A percentile compares a stretch with the other conserved stretches of the same genome.
Conservation (phyloP, 2,888 invertebrate species). For the Metacarcinus magister region DNA sequence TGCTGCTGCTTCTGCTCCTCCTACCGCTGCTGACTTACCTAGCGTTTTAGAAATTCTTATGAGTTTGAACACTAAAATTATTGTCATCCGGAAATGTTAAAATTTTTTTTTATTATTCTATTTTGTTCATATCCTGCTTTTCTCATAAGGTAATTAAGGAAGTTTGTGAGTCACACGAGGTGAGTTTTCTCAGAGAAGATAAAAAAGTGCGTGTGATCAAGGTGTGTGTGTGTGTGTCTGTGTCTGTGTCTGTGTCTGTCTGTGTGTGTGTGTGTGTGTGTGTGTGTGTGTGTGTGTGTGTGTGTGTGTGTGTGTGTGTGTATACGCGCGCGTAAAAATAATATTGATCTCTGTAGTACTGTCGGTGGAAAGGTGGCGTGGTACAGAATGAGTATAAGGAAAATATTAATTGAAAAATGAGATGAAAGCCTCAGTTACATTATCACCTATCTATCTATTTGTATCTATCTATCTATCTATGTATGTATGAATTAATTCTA, state of each 20-base stretch:
- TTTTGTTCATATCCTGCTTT: neutral
- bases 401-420: neutral
- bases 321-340: neutral
- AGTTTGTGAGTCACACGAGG: neutral
- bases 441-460: neutral
- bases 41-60: conserved; percentile 58
- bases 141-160: neutral
- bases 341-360: neutral
- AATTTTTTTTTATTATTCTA: neutral
- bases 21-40: conserved; percentile 68
- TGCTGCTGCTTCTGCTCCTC: conserved; percentile 56
- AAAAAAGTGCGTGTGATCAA: neutral
- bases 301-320: neutral
- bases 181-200: neutral
- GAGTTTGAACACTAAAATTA: conserved; percentile 50
- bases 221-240: neutral
- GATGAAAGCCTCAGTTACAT: neutral
- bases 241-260: neutral
- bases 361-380: neutral
- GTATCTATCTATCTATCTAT: neutral
- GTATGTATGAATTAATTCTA: neutral
- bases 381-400: neutral
- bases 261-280: conserved; percentile 51
- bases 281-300: too few relatives aligned
- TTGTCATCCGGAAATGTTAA: conserved; percentile 27